Conservation (phyloP, 1,140 invertebrate genomes). For the Acromyrmex charruanus region DNA sequence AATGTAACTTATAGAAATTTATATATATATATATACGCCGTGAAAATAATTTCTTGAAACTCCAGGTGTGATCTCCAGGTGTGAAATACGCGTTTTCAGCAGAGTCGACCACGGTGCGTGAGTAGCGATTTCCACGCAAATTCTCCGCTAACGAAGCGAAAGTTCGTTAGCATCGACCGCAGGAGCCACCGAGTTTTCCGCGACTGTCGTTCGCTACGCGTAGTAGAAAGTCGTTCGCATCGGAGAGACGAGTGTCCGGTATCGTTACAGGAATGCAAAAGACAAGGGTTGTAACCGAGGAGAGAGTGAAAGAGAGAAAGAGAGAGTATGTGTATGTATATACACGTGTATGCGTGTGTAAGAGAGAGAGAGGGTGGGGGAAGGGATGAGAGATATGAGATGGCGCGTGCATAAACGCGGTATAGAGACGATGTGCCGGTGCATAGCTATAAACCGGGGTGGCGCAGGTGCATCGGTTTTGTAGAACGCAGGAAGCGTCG, state of each 20-base stretch:
- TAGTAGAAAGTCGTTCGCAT: constrained; percentile 17
- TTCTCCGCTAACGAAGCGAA: constrained; percentile 51
- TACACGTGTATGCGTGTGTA: too few relatives aligned
- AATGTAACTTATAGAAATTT: background rate
- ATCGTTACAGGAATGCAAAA: background rate
- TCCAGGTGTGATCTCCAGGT: background rate
- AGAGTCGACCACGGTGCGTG: background rate
- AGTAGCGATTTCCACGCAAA: constrained; percentile 35
- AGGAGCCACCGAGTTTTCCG: constrained; percentile 18
- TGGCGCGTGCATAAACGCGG: constrained; percentile 66
- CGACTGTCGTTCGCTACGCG: background rate
- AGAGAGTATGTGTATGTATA: too few relatives aligned
- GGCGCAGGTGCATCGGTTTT: constrained; percentile 64
- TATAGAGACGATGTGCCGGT: constrained; percentile 65
- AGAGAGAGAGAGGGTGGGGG: constrained; percentile 3
- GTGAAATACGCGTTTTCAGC: background rate
- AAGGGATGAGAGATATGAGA: constrained; percentile 29
- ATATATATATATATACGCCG: background rate
- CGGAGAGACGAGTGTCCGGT: background rate
- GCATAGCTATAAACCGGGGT: constrained; percentile 63
- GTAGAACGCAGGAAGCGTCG: constrained; percentile 45
- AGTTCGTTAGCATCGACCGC: constrained; percentile 51
- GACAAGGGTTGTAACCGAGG: too few relatives aligned
- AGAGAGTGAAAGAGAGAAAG: too few relatives aligned
- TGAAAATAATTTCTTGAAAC: constrained; percentile 12